Evolutionary conservation across 2,113 vertebrate species (phyloP).

Genomic region (Anguilla rostrata): DNA sequence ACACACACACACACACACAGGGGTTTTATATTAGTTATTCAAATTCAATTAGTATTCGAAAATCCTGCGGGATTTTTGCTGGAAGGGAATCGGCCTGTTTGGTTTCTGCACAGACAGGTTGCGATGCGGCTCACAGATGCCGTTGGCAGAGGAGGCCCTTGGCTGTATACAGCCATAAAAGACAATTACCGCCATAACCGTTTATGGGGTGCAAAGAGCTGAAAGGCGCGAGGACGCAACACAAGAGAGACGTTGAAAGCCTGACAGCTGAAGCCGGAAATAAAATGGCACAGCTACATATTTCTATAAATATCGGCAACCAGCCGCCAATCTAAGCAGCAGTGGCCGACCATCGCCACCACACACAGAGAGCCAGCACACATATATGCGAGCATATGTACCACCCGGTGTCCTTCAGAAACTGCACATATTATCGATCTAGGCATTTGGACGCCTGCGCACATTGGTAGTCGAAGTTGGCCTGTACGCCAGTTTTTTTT

Average conservation of each 20-base stretch:
- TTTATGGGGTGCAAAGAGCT: constrained; percentile 97
- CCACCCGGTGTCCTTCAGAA: not conserved
- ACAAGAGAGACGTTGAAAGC: constrained; percentile 54
- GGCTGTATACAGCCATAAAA: constrained; percentile 88
- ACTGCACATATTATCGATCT: not conserved
- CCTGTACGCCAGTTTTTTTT: not conserved
- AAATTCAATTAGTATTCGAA: not conserved
- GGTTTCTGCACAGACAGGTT: constrained; percentile 36
- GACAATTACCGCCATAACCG: constrained; percentile 88
- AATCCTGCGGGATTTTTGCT: not conserved
- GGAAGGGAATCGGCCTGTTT: constrained; percentile 18
- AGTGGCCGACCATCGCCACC: not conserved
- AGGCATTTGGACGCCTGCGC: not conserved
- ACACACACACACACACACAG: constrained; percentile 9
- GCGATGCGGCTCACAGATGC: constrained; percentile 35
- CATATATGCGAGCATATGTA: not conserved
- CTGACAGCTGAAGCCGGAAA: constrained; percentile 62
- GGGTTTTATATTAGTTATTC: not conserved
- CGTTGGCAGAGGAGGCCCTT: constrained; percentile 77
- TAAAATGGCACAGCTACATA: constrained; percentile 38
- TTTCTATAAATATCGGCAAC: constrained; percentile 20
- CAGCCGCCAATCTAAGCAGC: not conserved
- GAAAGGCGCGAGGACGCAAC: constrained; percentile 70
- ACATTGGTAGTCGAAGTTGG: not conserved
- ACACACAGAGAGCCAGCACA: not conserved